Base-by-base conservation (phyloP, 2,888 invertebrate genomes). In the Nycteola revayana region DNA sequence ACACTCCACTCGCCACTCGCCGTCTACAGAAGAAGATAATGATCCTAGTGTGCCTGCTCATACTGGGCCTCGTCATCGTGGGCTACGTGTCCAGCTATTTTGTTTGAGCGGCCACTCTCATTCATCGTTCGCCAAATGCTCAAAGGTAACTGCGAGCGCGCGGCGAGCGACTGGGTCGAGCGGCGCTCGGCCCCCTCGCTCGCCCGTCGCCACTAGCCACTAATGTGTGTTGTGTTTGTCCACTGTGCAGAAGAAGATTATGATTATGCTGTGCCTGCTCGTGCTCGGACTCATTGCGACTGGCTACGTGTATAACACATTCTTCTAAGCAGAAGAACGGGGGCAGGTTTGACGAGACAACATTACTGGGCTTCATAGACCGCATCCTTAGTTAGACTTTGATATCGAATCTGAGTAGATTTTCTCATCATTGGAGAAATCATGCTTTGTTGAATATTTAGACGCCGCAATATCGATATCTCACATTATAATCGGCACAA, bases 21-120 rank as follows among this genome's bases (percentile, higher is more conserved):
- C 79, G 92, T 50, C 70, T 31, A 92, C 93, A 94, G 94, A 95
- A 95, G 95, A 94, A 95, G 93, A 95, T 95, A 90, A 94, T 95
- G 93, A 95, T 96, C 92, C 92, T 95, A 90, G 93, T 95, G 91
- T 96, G 96, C 92, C 92, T 96, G 90, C 92, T 94, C 85, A 92
- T 96, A 88, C 91, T 94, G 90, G 93, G 93, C 83, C 90, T 94
- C 89, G 93, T 95, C 79, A 90, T 95, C 83, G 93, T 94, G 73
- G 90, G 93, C 80, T 92, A 92, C 87, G 90, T 93, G 76, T 90
- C 90, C 80, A 90, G 90, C 78, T 84, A 82, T 85, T 84, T 91
- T 84, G 76, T 88, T 81, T 91, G 91, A 90, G 86, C 68, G 65
- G 60, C 43, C 54, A 38, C 51, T 30, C 25, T 42, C 56, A 38